Evolutionary conservation across 2,888 invertebrate species (phyloP).

Genomic region (Dinocampus coccinellae): DNA sequence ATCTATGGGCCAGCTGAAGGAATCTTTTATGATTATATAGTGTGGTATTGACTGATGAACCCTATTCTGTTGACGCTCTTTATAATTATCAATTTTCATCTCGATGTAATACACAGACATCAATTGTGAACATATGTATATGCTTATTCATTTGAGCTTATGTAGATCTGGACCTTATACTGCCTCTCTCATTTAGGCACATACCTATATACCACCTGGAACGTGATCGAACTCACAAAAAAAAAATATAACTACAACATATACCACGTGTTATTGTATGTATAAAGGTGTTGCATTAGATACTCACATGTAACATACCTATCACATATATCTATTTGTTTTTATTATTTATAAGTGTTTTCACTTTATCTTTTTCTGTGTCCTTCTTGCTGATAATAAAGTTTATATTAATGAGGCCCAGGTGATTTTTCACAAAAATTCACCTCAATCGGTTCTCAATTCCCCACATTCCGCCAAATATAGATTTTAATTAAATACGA

Average conservation of each 20-base stretch:
- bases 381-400: no score
- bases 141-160: neutral
- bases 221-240: neutral
- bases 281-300: neutral
- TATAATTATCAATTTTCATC: conserved; percentile 27
- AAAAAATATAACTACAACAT: neutral
- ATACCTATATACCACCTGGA: conserved; percentile 17
- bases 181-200: neutral
- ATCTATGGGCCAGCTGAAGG: neutral
- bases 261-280: neutral
- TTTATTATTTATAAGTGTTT: neutral
- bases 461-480: no score
- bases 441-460: no score
- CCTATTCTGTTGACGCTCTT: conserved; percentile 10
- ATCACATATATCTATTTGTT: neutral
- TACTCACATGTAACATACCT: neutral
- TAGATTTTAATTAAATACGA: no score
- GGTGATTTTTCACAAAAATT: no score
- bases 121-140: neutral
- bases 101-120: neutral
- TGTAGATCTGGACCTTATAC: neutral
- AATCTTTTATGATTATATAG: neutral
- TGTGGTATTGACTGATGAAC: conserved; percentile 25
- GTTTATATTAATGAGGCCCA: no score
- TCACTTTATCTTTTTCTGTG: neutral